Percentiles rank a stretch among this genome's conserved stretches.
These are phyloP conservation scores for Mesorhabditis sp. DNA, from an alignment of 2,888 invertebrate genomes.

Conservation along the genomic window DNA sequence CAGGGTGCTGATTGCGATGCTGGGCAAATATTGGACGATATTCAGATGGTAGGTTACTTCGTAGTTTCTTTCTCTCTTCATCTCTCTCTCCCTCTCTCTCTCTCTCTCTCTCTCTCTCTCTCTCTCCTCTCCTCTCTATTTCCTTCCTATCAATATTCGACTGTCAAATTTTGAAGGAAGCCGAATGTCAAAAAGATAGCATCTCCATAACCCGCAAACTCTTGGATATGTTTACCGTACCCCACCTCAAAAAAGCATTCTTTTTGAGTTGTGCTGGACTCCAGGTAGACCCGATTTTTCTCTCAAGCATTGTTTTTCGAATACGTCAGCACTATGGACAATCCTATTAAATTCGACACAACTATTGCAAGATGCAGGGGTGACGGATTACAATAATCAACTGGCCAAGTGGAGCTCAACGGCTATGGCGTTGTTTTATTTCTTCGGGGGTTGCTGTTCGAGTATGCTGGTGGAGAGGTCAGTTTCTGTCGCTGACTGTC, in stretches of 20 bases:
- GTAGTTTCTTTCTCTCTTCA: too few species aligned
- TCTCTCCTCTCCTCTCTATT: too few species aligned
- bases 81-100: too few species aligned
- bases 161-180: too few species aligned
- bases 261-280: slow-evolving; percentile 27
- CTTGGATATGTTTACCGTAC: slow-evolving; percentile 27
- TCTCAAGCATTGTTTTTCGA: slow-evolving; percentile 18
- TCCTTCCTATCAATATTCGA: too few species aligned
- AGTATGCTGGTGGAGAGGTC: slow-evolving; percentile 38
- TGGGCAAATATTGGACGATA: slow-evolving; percentile 29
- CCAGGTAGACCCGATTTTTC: slow-evolving; percentile 16
- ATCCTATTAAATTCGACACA: slow-evolving; percentile 40
- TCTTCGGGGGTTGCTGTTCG: slow-evolving; percentile 34
- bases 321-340: slow-evolving; percentile 43
- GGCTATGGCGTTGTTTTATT: slow-evolving; percentile 40
- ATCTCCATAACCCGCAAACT: slow-evolving; percentile 13
- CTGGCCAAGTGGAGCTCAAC: slow-evolving; percentile 43
- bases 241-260: slow-evolving; percentile 40
- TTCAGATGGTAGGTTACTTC: slow-evolving; percentile 20
- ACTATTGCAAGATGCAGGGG: slow-evolving; percentile 26
- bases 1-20: slow-evolving; percentile 35
- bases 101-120: too few species aligned
- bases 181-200: slow-evolving; percentile 22
- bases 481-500: not conserved
- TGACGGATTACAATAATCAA: slow-evolving; percentile 13